Conservation (phyloP, 2,113 vertebrate genomes). For the Hiodon alosoides region DNA sequence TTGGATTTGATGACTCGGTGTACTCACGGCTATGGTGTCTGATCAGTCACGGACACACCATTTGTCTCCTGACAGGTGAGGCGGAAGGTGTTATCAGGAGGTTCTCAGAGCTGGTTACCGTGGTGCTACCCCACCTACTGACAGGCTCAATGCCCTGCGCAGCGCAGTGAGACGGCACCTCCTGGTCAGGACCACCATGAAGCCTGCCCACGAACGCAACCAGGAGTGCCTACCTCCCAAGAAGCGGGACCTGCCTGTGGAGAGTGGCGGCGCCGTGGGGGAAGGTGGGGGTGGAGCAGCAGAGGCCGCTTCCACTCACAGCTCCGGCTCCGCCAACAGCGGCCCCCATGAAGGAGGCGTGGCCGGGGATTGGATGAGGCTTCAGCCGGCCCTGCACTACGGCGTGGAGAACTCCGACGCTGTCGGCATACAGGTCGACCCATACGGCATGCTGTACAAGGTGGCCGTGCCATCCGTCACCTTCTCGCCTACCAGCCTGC, state of each 20-base stretch:
- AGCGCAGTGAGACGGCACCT: slow-evolving; percentile 44
- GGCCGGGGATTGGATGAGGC: slow-evolving; percentile 69
- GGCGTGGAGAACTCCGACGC: slow-evolving; percentile 70
- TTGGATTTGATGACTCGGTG: too few relatives aligned
- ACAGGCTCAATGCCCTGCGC: slow-evolving; percentile 31
- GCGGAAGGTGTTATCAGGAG: slow-evolving; percentile 53
- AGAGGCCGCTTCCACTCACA: slow-evolving; percentile 54
- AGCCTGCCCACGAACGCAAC: slow-evolving; percentile 89
- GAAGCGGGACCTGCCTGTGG: slow-evolving; percentile 83
- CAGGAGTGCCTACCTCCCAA: slow-evolving; percentile 97
- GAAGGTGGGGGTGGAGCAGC: slow-evolving; percentile 42
- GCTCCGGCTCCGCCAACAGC: slow-evolving; percentile 57
- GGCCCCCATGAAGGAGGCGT: slow-evolving; percentile 62
- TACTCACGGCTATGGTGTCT: not conserved
- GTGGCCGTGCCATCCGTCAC: slow-evolving; percentile 64
- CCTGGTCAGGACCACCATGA: slow-evolving; percentile 67
- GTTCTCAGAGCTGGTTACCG: slow-evolving; percentile 58
- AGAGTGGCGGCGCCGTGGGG: slow-evolving; percentile 55
- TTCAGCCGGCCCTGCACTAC: slow-evolving; percentile 67
- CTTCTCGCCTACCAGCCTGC: slow-evolving; percentile 79
- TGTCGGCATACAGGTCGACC: slow-evolving; percentile 78
- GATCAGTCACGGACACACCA: not conserved
- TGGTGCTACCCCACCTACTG: slow-evolving; percentile 41
- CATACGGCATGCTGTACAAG: slow-evolving; percentile 94
- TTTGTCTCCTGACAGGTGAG: slow-evolving; percentile 46